Evolutionary conservation across 2,797 vertebrate genomes (phyloP).

Genomic region (Parauchenoglanis ngamensis): DNA sequence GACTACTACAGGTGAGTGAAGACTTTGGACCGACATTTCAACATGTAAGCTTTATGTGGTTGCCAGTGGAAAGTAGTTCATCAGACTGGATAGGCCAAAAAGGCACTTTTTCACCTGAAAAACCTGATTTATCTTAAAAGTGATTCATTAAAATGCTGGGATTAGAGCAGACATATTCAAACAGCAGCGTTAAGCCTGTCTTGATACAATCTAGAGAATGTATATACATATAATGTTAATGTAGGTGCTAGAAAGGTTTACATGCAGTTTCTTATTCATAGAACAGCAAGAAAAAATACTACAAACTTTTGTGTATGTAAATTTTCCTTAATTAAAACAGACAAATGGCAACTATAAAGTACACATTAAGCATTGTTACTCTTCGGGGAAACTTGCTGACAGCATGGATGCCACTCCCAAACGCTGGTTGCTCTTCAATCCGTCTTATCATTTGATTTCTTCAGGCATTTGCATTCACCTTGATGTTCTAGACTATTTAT

Average conservation of each 20-base stretch:
- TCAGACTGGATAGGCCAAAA: neutral
- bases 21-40: neutral
- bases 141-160: neutral
- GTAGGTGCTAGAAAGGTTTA: neutral
- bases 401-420: neutral
- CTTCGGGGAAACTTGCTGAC: neutral
- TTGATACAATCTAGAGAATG: neutral
- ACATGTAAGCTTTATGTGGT: neutral
- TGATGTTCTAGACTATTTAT: neutral
- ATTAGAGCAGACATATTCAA: neutral
- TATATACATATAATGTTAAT: neutral
- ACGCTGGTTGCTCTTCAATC: neutral
- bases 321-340: neutral
- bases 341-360: neutral
- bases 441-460: neutral
- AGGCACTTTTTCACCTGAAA: neutral
- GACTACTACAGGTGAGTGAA: slow-evolving; percentile 93
- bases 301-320: neutral
- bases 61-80: neutral
- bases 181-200: neutral
- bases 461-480: neutral
- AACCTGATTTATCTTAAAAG: neutral
- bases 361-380: neutral
- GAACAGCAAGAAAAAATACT: neutral
- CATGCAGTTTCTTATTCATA: neutral